Conservation (phyloP, 2,113 vertebrate species). For the Passer domesticus region DNA sequence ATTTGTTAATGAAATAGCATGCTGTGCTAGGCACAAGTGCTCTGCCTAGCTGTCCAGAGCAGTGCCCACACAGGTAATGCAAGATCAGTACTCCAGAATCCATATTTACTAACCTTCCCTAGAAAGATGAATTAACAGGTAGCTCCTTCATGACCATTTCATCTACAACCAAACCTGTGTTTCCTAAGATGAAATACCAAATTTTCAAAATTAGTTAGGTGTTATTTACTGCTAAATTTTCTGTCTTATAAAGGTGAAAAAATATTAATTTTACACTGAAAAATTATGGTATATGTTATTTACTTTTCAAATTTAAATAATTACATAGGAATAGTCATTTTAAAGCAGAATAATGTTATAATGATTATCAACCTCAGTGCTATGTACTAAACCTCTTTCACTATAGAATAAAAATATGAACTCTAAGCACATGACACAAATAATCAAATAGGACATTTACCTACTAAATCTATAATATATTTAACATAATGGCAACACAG, state of each 20-base stretch:
- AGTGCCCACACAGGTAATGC: background rate
- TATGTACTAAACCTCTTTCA: background rate
- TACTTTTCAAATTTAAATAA: background rate
- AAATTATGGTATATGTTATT: background rate
- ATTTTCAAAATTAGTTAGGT: background rate
- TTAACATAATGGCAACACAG: background rate
- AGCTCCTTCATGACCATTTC: background rate
- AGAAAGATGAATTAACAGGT: background rate
- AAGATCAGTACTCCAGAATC: background rate
- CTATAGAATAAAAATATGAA: background rate
- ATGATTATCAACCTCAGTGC: background rate
- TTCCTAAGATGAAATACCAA: background rate
- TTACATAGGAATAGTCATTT: background rate
- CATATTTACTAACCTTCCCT: background rate
- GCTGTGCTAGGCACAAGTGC: background rate
- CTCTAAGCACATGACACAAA: background rate
- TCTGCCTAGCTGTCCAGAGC: background rate
- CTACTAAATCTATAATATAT: background rate
- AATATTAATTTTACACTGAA: background rate
- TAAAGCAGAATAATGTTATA: background rate
- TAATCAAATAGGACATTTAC: background rate
- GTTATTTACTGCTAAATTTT: background rate
- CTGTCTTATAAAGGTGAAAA: background rate
- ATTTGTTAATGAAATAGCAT: slow-evolving; percentile 21
- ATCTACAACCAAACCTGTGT: background rate